Evolutionary conservation across 2,888 invertebrate species (phyloP).

Genomic region (Ormyrus thymus): DNA sequence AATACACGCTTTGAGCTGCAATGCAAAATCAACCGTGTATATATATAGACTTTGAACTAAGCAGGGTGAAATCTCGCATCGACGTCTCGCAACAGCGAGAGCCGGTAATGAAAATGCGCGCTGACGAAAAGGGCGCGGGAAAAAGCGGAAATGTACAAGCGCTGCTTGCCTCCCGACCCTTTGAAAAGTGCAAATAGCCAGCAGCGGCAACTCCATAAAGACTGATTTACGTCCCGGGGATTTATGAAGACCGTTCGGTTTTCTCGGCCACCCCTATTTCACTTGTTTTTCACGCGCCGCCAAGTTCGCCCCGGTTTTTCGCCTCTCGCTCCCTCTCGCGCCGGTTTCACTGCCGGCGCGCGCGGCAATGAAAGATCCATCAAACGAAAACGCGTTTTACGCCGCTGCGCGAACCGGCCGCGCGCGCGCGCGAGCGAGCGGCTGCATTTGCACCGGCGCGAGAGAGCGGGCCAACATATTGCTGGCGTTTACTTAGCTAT

Average conservation of each 20-base stretch:
- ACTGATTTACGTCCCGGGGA: constrained; percentile 71
- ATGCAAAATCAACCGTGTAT: too few species aligned
- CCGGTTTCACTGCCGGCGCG: background rate
- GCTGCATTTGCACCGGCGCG: background rate
- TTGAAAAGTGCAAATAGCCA: constrained; percentile 60
- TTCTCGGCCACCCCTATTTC: constrained; percentile 60
- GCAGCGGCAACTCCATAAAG: constrained; percentile 67
- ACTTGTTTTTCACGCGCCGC: constrained; percentile 59
- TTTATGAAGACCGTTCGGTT: constrained; percentile 73
- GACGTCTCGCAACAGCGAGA: background rate
- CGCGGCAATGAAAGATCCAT: constrained; percentile 40
- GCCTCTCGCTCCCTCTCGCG: constrained; percentile 5
- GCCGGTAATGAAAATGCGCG: constrained; percentile 44
- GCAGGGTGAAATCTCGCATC: too few species aligned
- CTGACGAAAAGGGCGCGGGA: background rate
- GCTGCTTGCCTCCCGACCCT: background rate
- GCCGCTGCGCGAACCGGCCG: background rate
- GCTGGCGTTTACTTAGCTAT: constrained; percentile 27
- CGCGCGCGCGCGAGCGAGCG: background rate
- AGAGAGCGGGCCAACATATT: constrained; percentile 16
- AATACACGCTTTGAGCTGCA: too few species aligned
- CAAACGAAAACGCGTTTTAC: constrained; percentile 38
- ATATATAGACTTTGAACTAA: too few species aligned
- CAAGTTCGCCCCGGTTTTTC: constrained; percentile 44
- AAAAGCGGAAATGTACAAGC: too few species aligned